These are phyloP conservation scores for Drosophila cyrtoloma DNA, from an alignment of 2,888 invertebrate genomes.

Conservation along the genomic window DNA sequence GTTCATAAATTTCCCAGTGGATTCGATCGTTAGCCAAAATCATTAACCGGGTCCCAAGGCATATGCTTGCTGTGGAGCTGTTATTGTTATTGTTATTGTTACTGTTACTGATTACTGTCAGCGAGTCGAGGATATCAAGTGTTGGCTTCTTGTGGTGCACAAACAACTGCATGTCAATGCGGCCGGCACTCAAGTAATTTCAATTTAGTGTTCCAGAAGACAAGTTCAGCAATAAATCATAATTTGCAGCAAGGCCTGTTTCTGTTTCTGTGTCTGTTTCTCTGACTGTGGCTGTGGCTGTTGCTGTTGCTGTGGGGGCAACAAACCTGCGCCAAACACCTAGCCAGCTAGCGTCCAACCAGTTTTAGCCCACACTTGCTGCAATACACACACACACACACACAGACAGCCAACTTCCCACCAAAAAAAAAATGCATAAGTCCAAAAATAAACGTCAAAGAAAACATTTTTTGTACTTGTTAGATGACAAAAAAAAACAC, in stretches of 20 bases:
- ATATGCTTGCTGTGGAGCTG: conserved; percentile 37
- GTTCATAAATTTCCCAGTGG: conserved; percentile 77
- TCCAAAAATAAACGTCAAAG: conserved; percentile 63
- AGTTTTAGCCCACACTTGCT: conserved; percentile 77
- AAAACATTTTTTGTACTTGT: conserved; percentile 67
- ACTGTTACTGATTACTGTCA: conserved; percentile 21
- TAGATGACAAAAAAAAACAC: conserved; percentile 45
- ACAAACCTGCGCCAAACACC: conserved; percentile 35
- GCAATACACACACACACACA: conserved; percentile 37
- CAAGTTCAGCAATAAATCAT: conserved; percentile 80
- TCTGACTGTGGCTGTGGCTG: background rate
- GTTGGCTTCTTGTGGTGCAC: conserved; percentile 31
- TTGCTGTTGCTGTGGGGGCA: conserved; percentile 25
- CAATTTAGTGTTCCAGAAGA: conserved; percentile 68
- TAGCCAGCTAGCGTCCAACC: conserved; percentile 56
- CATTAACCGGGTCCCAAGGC: conserved; percentile 33
- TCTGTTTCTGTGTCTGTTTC: background rate
- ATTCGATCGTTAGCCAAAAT: conserved; percentile 25
- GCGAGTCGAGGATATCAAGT: conserved; percentile 43
- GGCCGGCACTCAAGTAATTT: conserved; percentile 57
- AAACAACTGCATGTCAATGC: conserved; percentile 33
- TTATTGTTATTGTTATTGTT: conserved; percentile 8
- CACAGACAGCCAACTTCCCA: conserved; percentile 57
- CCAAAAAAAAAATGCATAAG: conserved; percentile 63
- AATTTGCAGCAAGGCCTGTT: conserved; percentile 46